Base-by-base conservation (phyloP, 1,140 invertebrate species). In the Drosophila setifemur region DNA sequence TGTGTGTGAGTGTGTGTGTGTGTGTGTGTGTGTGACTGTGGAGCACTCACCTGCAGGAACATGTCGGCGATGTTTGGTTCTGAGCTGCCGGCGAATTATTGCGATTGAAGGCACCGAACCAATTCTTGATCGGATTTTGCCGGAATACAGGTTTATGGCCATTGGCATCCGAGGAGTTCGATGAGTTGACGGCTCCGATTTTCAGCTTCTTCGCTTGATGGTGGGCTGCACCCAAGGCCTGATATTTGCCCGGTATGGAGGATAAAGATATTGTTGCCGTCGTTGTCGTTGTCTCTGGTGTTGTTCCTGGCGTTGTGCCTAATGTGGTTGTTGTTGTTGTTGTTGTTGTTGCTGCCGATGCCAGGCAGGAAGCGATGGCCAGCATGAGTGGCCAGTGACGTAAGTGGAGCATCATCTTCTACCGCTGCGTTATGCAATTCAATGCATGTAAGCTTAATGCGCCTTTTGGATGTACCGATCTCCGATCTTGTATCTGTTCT, bases 61-160 rank as follows among this genome's bases (percentile, higher is more conserved):
- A 89, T 64, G 88, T 89, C 47, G 64, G 61, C 39, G 75, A 55
- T 25, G 78, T 78, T 81, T 87, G 71, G 58, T 87, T 81, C 53
- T 87, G 87, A 50, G 87, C 78, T 48, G 75, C 50, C 44, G 79
- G 82, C 69, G 87, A 76, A 74, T 89, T 86, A 73, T 89, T 89
- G 39, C 88, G 79, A 88, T 89, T 89, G 60, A 88, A 89, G 61
- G 71, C 57, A 48, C 83, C 83, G 72, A 89, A 88, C 88, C 88
- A 89, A 89, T 89, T 89, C 77, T 89, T 89, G 85, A 89, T 89
- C 64, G 88, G 88, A 89, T 89, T 89, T 60, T 89, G 75, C 73
- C 88, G 78, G 54, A 77, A 76, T 74, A 87, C 86, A 55, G 86
- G 86, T 89, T 88, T 88, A 44, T 58, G 64, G 48, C 40, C 71